Evolutionary conservation across 2,797 vertebrate species (phyloP), one percentile per base, ranked within the genome.

Genomic region (Sebastes wilsoni): DNA sequence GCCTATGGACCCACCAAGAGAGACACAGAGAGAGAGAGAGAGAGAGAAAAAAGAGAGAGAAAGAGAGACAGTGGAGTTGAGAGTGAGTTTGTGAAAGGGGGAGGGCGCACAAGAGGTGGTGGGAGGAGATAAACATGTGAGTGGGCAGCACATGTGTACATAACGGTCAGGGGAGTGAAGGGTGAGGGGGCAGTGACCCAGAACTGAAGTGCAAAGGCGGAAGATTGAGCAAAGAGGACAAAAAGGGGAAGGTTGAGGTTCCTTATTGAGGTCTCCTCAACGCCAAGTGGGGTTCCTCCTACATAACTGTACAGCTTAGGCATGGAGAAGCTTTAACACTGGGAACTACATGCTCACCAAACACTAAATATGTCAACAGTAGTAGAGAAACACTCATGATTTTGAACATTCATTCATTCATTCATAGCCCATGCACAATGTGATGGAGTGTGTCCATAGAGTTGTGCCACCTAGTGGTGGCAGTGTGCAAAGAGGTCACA

Each of bases 91-190:
- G 86, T 87, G 71, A 80, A 85, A 89, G 88, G 90, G 42, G 85
- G 89, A 86, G 92, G 87, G 85, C 65, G 6, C 52, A 81, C 4
- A 14, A 27, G 38, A 76, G 72, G 87, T 80, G 42, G 62, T 66
- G 89, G 93, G 91, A 89, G 93, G 92, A 92, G 91, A 87, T 89
- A 85, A 88, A 90, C 92, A 91, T 88, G 91, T 91, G 90, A 93
- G 72, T 73, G 80, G 77, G 78, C 82, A 74, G 85, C 69, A 85
- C 88, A 94, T 32, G 89, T 93, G 84, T 82, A 78, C 80, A 89
- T 20, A 76, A 75, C 20, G 28, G 70, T 60, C 16, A 11, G 28
- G 77, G 27, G 49, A 10, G 49, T 52, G 49, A 60, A 30, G 71
- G 77, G 71, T 84, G 67, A 87, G 30, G 54, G 81, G 87, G 55